phyloP scores from a whole-genome alignment of 92 coral and sea anemone genomes.

The Montipora capitata region DNA sequence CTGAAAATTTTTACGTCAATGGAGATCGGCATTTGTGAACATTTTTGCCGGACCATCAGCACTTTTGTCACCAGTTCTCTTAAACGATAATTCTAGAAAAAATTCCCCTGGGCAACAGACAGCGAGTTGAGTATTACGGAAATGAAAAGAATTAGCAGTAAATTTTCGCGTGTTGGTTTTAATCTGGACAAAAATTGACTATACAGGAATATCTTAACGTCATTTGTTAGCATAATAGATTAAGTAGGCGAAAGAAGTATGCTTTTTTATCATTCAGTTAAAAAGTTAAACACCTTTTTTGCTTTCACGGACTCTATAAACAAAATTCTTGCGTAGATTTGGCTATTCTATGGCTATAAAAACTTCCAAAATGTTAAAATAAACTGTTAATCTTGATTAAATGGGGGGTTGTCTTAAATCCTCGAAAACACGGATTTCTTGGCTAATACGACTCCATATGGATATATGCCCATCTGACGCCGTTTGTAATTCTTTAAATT shows the following conservation, averaged over 20 bases:
- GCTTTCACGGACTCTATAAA: neutral
- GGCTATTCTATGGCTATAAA: neutral
- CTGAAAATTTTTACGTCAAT: neutral
- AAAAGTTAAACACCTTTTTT: too few species aligned
- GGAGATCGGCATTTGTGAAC: neutral
- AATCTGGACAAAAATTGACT: constrained; percentile 13
- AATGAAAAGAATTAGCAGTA: constrained; percentile 38
- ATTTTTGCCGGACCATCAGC: neutral
- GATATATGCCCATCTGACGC: neutral
- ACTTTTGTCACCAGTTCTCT: neutral
- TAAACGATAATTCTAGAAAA: neutral
- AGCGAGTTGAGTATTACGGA: constrained; percentile 8
- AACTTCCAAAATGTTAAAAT: neutral
- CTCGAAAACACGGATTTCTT: neutral
- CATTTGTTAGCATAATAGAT: constrained; percentile 13
- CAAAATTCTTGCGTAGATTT: neutral
- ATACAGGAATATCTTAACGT: constrained; percentile 17
- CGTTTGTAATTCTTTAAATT: neutral
- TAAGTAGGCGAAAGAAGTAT: constrained; percentile 76
- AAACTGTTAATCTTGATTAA: neutral
- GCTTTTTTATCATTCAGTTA: constrained; percentile 1
- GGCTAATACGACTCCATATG: too few species aligned
- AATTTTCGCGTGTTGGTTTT: constrained; percentile 8
- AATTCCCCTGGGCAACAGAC: constrained; percentile 10
- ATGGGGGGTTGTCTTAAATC: neutral